phyloP scores from a whole-genome alignment of 2,797 vertebrate genomes.

The Sebastes minor region DNA sequence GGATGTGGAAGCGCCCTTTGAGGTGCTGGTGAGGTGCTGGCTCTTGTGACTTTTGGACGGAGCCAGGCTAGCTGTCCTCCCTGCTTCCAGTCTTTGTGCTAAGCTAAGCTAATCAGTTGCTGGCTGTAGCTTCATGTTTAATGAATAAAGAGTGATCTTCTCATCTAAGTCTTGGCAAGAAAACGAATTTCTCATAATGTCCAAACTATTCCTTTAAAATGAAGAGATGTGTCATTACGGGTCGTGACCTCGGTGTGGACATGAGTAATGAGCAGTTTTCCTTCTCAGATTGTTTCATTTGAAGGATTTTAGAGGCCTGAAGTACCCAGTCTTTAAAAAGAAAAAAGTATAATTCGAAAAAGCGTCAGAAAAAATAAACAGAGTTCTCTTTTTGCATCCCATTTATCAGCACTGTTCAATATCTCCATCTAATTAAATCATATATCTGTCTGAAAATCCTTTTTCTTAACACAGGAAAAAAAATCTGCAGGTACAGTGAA shows the following conservation, averaged over 20 bases:
- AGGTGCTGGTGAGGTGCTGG: no score
- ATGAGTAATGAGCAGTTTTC: background rate
- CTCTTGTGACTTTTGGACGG: background rate
- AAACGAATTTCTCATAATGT: background rate
- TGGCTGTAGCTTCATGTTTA: background rate
- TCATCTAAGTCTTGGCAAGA: background rate
- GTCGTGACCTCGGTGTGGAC: background rate
- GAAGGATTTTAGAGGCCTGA: background rate
- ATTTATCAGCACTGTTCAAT: background rate
- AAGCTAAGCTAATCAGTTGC: background rate
- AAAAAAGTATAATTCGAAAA: background rate
- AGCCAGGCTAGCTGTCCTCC: background rate
- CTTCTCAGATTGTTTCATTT: background rate
- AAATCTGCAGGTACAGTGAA: background rate
- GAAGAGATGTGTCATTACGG: background rate
- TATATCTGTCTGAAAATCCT: background rate
- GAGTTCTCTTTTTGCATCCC: background rate
- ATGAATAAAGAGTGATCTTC: background rate
- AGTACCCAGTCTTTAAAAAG: background rate
- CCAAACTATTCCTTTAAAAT: background rate
- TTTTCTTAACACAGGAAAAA: background rate
- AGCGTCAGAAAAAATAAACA: background rate
- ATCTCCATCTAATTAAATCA: background rate
- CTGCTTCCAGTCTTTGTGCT: background rate
- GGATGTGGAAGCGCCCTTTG: background rate